Percentiles rank a stretch among this genome's conserved stretches.
phyloP scores from a whole-genome alignment of 2,888 invertebrate species.

The Boloria euphrosyne region DNA sequence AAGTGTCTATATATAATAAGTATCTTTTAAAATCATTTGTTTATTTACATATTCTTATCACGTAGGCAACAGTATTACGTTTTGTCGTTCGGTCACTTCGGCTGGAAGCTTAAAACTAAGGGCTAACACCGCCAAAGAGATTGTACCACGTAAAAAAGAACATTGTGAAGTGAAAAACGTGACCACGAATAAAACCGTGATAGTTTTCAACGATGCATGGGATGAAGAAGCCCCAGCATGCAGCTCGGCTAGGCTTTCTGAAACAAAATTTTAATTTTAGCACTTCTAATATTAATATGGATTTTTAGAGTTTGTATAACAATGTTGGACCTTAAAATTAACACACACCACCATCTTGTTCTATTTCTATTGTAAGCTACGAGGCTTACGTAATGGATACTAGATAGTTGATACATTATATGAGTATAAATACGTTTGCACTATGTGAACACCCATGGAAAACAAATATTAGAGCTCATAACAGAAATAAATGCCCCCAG shows the following conservation, averaged over 20 bases:
- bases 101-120: constrained; percentile 45
- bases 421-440: too few species aligned
- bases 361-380: too few species aligned
- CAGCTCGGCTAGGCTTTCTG: constrained; percentile 78
- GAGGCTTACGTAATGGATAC: too few species aligned
- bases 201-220: constrained; percentile 54
- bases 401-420: too few species aligned
- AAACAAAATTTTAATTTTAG: constrained; percentile 58
- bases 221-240: constrained; percentile 63
- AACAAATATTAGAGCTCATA: too few species aligned
- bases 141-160: constrained; percentile 52
- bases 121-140: constrained; percentile 51
- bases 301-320: too few species aligned
- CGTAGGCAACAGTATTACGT: constrained; percentile 58
- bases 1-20: constrained; percentile 65
- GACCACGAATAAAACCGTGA: constrained; percentile 54
- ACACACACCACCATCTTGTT: too few species aligned
- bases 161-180: constrained; percentile 45
- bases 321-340: too few species aligned
- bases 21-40: constrained; percentile 44
- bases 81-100: constrained; percentile 50
- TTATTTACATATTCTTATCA: constrained; percentile 34
- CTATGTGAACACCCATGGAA: too few species aligned
- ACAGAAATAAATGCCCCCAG: too few species aligned
- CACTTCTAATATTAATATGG: too few species aligned